Evolutionary conservation across 1,140 invertebrate species (phyloP).

Genomic region (Drosophila santomea): DNA sequence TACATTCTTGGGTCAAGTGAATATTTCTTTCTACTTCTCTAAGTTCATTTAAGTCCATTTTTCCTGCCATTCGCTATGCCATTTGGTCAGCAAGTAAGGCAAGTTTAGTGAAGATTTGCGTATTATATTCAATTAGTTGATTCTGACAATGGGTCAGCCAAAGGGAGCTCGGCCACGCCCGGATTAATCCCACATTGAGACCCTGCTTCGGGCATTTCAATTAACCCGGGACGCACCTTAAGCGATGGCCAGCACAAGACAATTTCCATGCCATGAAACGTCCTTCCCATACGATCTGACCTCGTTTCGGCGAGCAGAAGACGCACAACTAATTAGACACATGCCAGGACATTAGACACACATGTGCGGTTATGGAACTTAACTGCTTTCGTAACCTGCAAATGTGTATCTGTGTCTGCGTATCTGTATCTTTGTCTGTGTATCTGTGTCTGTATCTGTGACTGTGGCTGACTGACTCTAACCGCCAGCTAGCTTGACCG

Average conservation of each 20-base stretch:
- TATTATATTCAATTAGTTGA: conserved; percentile 71
- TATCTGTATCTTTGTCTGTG: conserved; percentile 31
- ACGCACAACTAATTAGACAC: conserved; percentile 83
- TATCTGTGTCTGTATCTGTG: conserved; percentile 8
- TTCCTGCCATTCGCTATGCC: neutral
- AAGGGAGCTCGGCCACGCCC: conserved; percentile 49
- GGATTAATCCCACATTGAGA: conserved; percentile 57
- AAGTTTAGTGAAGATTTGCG: conserved; percentile 39
- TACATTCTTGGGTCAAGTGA: too few species aligned
- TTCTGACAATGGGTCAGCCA: conserved; percentile 52
- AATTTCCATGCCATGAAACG: conserved; percentile 62
- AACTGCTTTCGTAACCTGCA: conserved; percentile 15
- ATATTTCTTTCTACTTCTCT: too few species aligned
- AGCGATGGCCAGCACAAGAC: conserved; percentile 55
- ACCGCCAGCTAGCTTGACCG: conserved; percentile 65
- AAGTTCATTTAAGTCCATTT: neutral
- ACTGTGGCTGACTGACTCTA: conserved; percentile 35
- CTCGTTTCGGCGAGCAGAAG: conserved; percentile 66
- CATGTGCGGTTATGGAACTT: conserved; percentile 22
- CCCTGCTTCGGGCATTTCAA: conserved; percentile 70
- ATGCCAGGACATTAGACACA: conserved; percentile 66
- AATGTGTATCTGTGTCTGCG: conserved; percentile 28
- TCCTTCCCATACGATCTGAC: conserved; percentile 65
- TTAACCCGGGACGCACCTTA: conserved; percentile 77
- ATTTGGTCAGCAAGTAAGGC: conserved; percentile 1